Evolutionary conservation across 2,888 invertebrate genomes (phyloP), one percentile per base, ranked within the genome.

Genomic region (Anaspis maculata): DNA sequence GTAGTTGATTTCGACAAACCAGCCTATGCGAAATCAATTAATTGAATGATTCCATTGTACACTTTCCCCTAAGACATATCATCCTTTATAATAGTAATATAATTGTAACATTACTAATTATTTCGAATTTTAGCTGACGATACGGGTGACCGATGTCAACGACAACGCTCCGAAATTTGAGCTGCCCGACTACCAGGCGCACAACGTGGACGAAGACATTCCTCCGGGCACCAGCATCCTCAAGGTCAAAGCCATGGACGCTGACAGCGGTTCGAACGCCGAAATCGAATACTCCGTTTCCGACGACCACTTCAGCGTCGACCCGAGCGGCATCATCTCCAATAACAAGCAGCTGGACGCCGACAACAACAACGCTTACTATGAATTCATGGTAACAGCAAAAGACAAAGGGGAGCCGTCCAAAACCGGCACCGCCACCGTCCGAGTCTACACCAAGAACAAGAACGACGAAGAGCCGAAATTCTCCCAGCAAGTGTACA

Each of bases 381-480:
- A 94, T 58, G 92, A 96, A 63, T 92, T 96, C 57, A 77, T 77
- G 15, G 92, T 96, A 13, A 90, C 90, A 2, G 95, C 95, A 5
- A 89, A 85, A 61, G 96, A 96, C 60, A 90, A 89, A 66, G 96
- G 96, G 3, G 88, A 89, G 61, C 92, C 94, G 0, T 76, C 90
- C 0, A 87, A 88, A 62, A 90, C 87, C 1, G 94, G 94, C 27
- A 85, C 86, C 0, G 94, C 95, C 0, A 94, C 91, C 1, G 94
- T 96, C 10, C 76, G 94, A 36, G 82, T 96, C 35, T 94, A 94
- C 59, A 95, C 95, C n/a, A 92, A 92, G 57, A 96, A 96, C 59
- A 94, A 94, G 66, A 96, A 96, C 66, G 96, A 96, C 59, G 95
- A 96, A 66, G 89, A 91, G 57, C 96, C 96, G 0, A 92, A 91